Evolutionary conservation across 2,888 invertebrate genomes (phyloP).

Genomic region (Coelogynopora nodosa): DNA sequence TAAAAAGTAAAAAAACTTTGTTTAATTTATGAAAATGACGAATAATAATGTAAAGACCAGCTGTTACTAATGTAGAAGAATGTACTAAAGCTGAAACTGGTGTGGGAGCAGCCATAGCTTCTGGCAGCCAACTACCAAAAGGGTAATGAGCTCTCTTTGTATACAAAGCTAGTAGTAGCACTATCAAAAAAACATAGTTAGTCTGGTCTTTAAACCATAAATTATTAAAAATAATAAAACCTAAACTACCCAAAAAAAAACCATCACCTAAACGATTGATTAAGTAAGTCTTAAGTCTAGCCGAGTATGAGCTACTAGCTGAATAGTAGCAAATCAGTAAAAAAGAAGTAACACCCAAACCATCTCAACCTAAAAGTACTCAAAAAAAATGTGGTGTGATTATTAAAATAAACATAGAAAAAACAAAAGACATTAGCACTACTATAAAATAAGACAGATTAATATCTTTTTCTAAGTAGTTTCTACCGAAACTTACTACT

Average conservation of each 20-base stretch:
- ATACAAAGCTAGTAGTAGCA: slow-evolving; percentile 64
- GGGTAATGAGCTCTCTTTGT: slow-evolving; percentile 72
- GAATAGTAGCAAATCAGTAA: slow-evolving; percentile 72
- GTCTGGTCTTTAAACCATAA: too few species aligned
- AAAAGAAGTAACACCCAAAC: slow-evolving; percentile 72
- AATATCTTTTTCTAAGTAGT: slow-evolving; percentile 67
- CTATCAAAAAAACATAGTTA: slow-evolving; percentile 29
- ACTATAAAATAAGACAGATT: slow-evolving; percentile 69
- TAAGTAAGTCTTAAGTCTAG: slow-evolving; percentile 71
- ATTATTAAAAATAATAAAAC: slow-evolving; percentile 47
- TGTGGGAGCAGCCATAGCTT: slow-evolving; percentile 74
- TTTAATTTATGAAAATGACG: slow-evolving; percentile 66
- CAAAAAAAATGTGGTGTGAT: slow-evolving; percentile 70
- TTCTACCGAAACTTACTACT: slow-evolving; percentile 68
- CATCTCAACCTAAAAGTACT: slow-evolving; percentile 73
- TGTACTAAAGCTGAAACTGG: slow-evolving; percentile 74
- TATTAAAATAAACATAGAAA: slow-evolving; percentile 70
- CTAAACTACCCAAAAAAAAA: slow-evolving; percentile 64
- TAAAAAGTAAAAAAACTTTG: slow-evolving; percentile 58
- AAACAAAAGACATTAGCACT: slow-evolving; percentile 69
- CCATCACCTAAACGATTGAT: slow-evolving; percentile 74
- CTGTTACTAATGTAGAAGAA: slow-evolving; percentile 75
- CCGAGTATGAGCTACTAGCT: slow-evolving; percentile 70
- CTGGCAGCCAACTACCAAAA: slow-evolving; percentile 74
- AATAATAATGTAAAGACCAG: slow-evolving; percentile 73